Evolutionary conservation across 2,888 invertebrate species (phyloP).

Genomic region (Ditula angustiorana): DNA sequence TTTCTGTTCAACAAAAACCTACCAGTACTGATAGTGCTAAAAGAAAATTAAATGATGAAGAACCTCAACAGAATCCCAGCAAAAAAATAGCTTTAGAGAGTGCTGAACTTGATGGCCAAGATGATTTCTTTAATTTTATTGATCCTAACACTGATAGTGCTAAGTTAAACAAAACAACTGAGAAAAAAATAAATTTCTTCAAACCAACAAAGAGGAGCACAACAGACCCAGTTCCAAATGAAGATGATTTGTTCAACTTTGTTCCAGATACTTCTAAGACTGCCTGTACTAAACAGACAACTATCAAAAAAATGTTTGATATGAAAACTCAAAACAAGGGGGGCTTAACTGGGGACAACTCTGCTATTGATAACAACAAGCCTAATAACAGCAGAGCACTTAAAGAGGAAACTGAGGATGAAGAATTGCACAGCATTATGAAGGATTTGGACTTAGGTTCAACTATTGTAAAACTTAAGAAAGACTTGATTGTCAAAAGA

Average conservation of each 20-base stretch:
- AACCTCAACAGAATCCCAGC: slow-evolving; percentile 51
- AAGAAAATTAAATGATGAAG: slow-evolving; percentile 58
- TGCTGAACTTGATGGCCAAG: slow-evolving; percentile 52
- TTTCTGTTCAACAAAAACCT: slow-evolving; percentile 40
- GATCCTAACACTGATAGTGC: slow-evolving; percentile 49
- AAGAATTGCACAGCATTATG: slow-evolving; percentile 68
- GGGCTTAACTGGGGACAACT: too few relatives aligned
- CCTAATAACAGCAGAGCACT: not conserved
- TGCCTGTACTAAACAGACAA: slow-evolving; percentile 38
- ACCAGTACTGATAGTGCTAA: slow-evolving; percentile 51
- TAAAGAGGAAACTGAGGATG: slow-evolving; percentile 42
- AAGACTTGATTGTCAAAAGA: slow-evolving; percentile 71
- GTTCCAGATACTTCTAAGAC: slow-evolving; percentile 54
- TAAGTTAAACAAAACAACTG: slow-evolving; percentile 64
- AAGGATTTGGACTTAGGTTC: slow-evolving; percentile 67
- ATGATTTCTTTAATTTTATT: slow-evolving; percentile 71
- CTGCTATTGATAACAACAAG: not conserved
- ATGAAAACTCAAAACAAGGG: slow-evolving; percentile 6
- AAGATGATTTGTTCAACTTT: slow-evolving; percentile 76
- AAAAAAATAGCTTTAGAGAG: slow-evolving; percentile 61
- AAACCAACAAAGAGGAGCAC: slow-evolving; percentile 58
- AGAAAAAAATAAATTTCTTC: slow-evolving; percentile 45
- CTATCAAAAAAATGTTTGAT: slow-evolving; percentile 33
- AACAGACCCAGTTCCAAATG: slow-evolving; percentile 51
- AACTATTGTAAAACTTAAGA: slow-evolving; percentile 65